Base-by-base conservation (phyloP, 2,113 vertebrate species). In the Tetrax tetrax region DNA sequence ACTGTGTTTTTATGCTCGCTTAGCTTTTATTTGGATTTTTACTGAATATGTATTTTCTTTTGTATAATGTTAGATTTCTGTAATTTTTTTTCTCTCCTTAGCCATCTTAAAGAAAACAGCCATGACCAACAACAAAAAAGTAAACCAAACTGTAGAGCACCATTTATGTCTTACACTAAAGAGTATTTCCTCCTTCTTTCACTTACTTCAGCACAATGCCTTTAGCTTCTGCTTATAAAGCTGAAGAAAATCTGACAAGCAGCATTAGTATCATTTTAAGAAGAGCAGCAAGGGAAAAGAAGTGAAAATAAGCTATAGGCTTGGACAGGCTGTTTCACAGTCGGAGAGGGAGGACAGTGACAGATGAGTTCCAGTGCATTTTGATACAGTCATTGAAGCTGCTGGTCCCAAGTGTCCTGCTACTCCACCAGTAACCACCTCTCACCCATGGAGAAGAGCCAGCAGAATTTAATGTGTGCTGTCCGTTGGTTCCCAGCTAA, bases 171-270 rank as follows among this genome's bases (percentile, higher is more conserved):
- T 85, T 72, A 43, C 6, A 45, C 38, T 79, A 12, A 65, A 75
- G 56, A 66, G 6, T 65, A 10, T 93, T 94, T 87, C 47, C 20
- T 84, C 59, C 25, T 77, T 1, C 54, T 81, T 89, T 68, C 48
- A 23, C n/a, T 80, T 93, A 28, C 14, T 88, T 86, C 64, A 81
- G 45, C 37, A 74, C 60, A 82, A 3, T 53, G 25, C 43, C 61
- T 85, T 89, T 64, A 94, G 64, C 54, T 91, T 8, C 54, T 75
- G 22, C 50, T 84, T 84, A 9, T 38, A 80, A 91, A 92, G 54
- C 35, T 74, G 47, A 74, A 76, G 54, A 93, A 89, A 87, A 90
- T 89, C 72, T 89, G 64, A 90, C 89, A 89, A 83, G 31, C 75
- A 75, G 35, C 27, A 76, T 76, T 95, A 82, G 38, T 63, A 85